Evolutionary conservation across 2,888 invertebrate genomes (phyloP).

Genomic region (Pristionchus japonicus): DNA sequence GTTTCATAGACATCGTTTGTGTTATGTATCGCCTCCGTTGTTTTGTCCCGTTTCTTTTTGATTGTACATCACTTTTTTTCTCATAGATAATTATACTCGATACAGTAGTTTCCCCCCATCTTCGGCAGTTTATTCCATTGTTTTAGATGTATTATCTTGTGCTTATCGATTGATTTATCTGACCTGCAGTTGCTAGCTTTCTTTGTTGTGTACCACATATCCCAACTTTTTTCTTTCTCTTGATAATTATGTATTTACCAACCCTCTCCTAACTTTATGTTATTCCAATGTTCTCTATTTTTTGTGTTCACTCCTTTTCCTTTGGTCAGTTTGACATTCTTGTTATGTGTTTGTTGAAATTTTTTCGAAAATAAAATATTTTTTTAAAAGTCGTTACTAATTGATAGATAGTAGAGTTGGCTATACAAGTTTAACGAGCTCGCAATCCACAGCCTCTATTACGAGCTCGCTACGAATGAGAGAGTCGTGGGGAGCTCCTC

Average conservation of each 20-base stretch:
- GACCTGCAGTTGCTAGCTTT: background rate
- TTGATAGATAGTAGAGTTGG: too few relatives aligned
- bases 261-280: background rate
- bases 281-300: background rate
- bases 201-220: background rate
- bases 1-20: background rate
- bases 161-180: background rate
- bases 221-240: background rate
- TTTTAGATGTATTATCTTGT: conserved; percentile 29
- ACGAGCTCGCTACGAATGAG: too few relatives aligned
- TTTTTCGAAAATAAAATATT: too few relatives aligned
- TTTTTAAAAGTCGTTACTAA: background rate
- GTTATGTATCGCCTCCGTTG: background rate
- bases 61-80: background rate
- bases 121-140: background rate
- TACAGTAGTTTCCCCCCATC: background rate
- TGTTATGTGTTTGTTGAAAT: conserved; percentile 40
- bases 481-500: too few relatives aligned
- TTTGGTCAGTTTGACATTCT: conserved; percentile 42
- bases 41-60: background rate
- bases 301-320: background rate
- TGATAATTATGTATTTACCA: background rate
- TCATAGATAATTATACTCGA: background rate
- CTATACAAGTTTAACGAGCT: too few relatives aligned
- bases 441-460: too few relatives aligned